Evolutionary conservation across 1,140 invertebrate species (phyloP), one percentile per base, ranked within the genome.

Genomic region (Subanguina moxae): DNA sequence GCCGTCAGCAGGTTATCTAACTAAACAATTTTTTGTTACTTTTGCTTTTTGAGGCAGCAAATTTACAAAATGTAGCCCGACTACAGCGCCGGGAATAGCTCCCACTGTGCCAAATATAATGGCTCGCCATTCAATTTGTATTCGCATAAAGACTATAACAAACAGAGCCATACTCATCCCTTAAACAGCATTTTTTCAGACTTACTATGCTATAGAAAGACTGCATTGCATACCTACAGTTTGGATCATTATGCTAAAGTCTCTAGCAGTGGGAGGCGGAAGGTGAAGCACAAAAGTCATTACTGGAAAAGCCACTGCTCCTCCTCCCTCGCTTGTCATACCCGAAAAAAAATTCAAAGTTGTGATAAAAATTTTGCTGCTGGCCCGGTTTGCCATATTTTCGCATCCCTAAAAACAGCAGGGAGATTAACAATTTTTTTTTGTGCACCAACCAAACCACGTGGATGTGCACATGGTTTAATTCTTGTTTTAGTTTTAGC

Each of bases 241-340:
- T 63, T 74, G 72, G 57, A 74, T 76, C 21, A 72, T 62, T 45
- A 74, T 65, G 23, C 68, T 59, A 58, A 74, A 74, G 38, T 74
- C 72, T 0, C 72, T 30, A 11, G 66, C 72, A 21, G 32, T 70
- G 9, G 73, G 48, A n/a, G 72, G 72, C 23, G 63, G 27, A 23
- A 63, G 43, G 19, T 74, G 71, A 11, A 74, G 30, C 62, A 75
- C 52, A 48, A 74, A 74, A n/a, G 74, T 74, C 72, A 74, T 74
- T 8, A 74, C 71, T 28, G 64, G 57, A 74, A 72, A 70, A 17
- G 65, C 62, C 19, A 74, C 48, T 17, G 71, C 67, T 30, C 57
- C 67, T n/a, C 67, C 67, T 28, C 69, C 68, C 30, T 71, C 57
- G n/a, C 57, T 71, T 19, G 57, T 71, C 68, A 71, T 71, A 19